Base-by-base conservation (phyloP, 1,140 invertebrate species). In the Homarus americanus region DNA sequence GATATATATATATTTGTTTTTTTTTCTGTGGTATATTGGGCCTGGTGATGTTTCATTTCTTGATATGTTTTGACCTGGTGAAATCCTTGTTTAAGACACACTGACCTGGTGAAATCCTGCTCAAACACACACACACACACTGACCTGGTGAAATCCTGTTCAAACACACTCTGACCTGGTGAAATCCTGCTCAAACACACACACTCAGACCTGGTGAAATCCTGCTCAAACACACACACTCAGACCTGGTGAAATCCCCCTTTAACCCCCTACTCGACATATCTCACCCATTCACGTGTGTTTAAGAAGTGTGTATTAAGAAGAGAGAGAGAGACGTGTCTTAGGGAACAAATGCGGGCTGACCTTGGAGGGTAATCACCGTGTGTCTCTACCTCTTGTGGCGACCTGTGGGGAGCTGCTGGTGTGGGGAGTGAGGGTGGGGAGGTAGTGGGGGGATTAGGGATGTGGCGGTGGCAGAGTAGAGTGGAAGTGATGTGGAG, bases 301-400 rank as follows among this genome's bases (percentile, higher is more conserved):
- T n/a, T n/a, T n/a, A n/a, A 80, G 53, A 17, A 44, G 66, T 72
- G 10, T 24, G 10, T 72, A 34, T 72, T 24, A 36, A 40, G 17
- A 5, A 3, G 72, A 36, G 72, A 15, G n/a, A 28, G 72, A 36
- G 36, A 36, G 36, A 36, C 12, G 24, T 28, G 49, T 34, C 0
- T 49, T 41, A 40, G 75, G 32, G 79, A 82, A 82, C 79, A 63
- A 82, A 82, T 82, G 79, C 53, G 79, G 79, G 79, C 63, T 82
- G 41, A 58, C 79, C 79, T 82, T 82, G 49, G 36, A 36, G 49
- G 44, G 49, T 82, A 28, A 82, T 82, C 38, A 38, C 49, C 17
- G 10, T 38, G 79, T 63, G 63, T 32, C 53, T 10, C 49, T 82
- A 82, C 79, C 41, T 82, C 79, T 53, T 82, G 79, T 82, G 49